Conservation (phyloP, 37 sponge, comb jelly and placozoan genomes). For the Aphrocallistes beatrix region DNA sequence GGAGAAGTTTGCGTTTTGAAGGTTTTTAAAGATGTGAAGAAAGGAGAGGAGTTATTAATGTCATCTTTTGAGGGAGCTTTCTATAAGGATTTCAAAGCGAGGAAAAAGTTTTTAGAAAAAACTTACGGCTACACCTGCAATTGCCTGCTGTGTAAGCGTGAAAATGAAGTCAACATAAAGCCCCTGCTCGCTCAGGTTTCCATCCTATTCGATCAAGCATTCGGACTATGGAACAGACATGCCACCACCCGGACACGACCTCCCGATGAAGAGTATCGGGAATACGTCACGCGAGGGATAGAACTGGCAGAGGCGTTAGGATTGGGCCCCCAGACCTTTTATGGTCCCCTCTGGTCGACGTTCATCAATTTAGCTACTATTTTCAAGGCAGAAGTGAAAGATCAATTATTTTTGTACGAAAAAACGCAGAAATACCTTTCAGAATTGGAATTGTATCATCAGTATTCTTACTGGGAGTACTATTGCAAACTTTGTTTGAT, state of each 20-base stretch:
- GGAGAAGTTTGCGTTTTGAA: constrained; percentile 2
- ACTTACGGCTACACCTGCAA: neutral
- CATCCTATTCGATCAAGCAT: neutral
- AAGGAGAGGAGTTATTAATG: neutral
- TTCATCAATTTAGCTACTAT: neutral
- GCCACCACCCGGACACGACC: no score
- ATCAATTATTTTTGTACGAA: neutral
- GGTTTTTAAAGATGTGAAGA: neutral
- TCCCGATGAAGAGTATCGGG: no score
- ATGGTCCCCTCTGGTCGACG: neutral
- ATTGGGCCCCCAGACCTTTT: neutral
- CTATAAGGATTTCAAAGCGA: neutral
- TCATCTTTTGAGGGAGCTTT: neutral
- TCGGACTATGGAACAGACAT: neutral
- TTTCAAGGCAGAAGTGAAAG: neutral
- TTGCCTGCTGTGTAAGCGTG: neutral
- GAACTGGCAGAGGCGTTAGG: neutral
- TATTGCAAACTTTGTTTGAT: neutral
- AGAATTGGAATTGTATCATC: neutral
- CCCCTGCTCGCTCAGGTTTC: neutral
- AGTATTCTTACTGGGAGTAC: neutral
- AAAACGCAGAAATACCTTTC: neutral
- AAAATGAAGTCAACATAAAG: neutral
- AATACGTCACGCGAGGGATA: neutral
- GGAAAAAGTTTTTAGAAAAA: neutral